phyloP scores from a whole-genome alignment of 2,113 vertebrate genomes.

The Poeciliopsis prolifica region DNA sequence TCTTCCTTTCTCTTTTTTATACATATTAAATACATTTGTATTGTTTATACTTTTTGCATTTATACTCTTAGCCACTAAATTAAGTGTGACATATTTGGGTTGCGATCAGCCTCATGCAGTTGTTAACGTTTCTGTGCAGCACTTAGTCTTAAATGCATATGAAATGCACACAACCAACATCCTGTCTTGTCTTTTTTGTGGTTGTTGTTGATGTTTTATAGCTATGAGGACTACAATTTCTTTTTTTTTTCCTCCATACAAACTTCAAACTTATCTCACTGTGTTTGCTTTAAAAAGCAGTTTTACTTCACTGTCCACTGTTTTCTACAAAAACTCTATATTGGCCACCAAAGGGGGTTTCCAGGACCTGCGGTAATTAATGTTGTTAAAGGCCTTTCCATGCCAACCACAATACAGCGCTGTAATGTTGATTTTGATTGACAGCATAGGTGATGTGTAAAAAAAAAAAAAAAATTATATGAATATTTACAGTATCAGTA shows the following conservation, averaged over 20 bases:
- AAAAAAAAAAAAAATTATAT: slow-evolving; percentile 45
- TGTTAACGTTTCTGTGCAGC: slow-evolving; percentile 55
- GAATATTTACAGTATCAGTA: slow-evolving; percentile 82
- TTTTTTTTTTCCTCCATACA: slow-evolving; percentile 9
- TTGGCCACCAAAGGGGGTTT: slow-evolving; percentile 52
- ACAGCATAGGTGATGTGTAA: slow-evolving; percentile 64
- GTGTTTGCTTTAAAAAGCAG: slow-evolving; percentile 26
- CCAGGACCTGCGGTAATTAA: slow-evolving; percentile 57
- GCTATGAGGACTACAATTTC: background rate
- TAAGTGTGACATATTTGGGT: slow-evolving; percentile 77
- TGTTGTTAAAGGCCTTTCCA: slow-evolving; percentile 35
- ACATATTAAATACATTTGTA: too few relatives aligned
- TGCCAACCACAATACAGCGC: slow-evolving; percentile 25
- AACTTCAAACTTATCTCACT: slow-evolving; percentile 21
- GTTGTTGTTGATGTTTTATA: slow-evolving; percentile 31
- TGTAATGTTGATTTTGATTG: slow-evolving; percentile 72
- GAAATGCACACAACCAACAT: slow-evolving; percentile 10
- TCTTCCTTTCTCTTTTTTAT: too few relatives aligned
- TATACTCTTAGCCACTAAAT: slow-evolving; percentile 72
- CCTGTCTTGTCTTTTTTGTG: background rate
- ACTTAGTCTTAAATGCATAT: slow-evolving; percentile 45
- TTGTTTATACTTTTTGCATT: slow-evolving; percentile 34
- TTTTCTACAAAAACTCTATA: slow-evolving; percentile 22
- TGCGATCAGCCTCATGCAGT: slow-evolving; percentile 68
- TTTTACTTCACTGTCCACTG: slow-evolving; percentile 33